Evolutionary conservation across 2,888 invertebrate species (phyloP).

Genomic region (Sussaba pulchella): DNA sequence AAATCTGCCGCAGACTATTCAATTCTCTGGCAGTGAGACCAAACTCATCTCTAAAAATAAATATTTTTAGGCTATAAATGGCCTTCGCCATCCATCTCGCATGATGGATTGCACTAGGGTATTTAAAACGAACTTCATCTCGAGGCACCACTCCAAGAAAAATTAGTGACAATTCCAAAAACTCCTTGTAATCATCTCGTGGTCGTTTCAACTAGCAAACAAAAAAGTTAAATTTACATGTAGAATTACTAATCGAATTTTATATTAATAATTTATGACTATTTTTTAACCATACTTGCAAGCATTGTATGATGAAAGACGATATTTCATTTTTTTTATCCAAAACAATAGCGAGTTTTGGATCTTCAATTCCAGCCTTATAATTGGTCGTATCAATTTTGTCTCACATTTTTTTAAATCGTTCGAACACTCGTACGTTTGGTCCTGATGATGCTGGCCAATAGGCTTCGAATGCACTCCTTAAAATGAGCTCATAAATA

Average conservation of each 20-base stretch:
- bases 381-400: no score
- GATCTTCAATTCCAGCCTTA: slow-evolving; percentile 20
- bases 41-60: slow-evolving; percentile 52
- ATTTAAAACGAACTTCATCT: slow-evolving; percentile 24
- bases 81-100: no score
- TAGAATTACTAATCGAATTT: slow-evolving; percentile 6
- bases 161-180: slow-evolving; percentile 56
- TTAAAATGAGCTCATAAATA: no score
- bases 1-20: slow-evolving; percentile 24
- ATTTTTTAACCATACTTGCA: slow-evolving; percentile 30
- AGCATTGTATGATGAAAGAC: slow-evolving; percentile 9
- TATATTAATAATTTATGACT: slow-evolving; percentile 3
- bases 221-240: slow-evolving; percentile 18
- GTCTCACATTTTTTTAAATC: no score
- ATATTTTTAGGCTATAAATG: slow-evolving; percentile 51
- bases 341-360: slow-evolving; percentile 9
- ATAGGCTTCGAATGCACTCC: no score
- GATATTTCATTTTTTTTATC: slow-evolving; percentile 28
- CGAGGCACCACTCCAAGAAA: slow-evolving; percentile 27
- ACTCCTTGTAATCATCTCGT: slow-evolving; percentile 44
- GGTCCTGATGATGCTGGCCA: no score
- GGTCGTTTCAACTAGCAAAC: slow-evolving; percentile 26
- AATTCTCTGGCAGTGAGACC: slow-evolving; percentile 20
- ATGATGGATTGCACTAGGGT: slow-evolving; percentile 43
- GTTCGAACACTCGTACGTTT: no score